These are phyloP conservation scores for Rutpela maculata DNA, from an alignment of 2,888 invertebrate species.

Conservation along the genomic window DNA sequence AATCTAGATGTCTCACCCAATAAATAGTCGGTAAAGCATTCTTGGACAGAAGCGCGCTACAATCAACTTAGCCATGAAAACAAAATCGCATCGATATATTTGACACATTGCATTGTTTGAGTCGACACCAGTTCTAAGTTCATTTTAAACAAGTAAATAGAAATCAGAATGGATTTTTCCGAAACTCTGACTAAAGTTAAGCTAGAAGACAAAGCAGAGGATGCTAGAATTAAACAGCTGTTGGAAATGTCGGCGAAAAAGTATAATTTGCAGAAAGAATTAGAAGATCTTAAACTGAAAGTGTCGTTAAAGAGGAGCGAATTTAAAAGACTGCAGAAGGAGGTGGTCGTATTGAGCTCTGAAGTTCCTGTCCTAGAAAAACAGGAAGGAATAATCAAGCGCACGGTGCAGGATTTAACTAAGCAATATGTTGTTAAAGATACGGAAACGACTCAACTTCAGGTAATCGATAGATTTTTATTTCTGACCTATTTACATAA, in stretches of 20 bases:
- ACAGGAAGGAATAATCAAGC: conserved; percentile 31
- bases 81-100: background rate
- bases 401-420: conserved; percentile 27
- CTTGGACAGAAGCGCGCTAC: background rate
- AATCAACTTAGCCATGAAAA: conserved; percentile 6
- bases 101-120: conserved; percentile 3
- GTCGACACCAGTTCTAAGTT: background rate
- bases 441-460: conserved; percentile 28
- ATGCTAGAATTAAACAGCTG: conserved; percentile 20
- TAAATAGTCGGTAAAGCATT: background rate
- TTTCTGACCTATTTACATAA: too few relatives aligned
- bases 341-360: conserved; percentile 13
- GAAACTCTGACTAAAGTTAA: conserved; percentile 39
- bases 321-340: conserved; percentile 37
- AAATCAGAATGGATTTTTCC: conserved; percentile 45
- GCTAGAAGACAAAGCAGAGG: conserved; percentile 21
- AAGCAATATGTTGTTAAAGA: conserved; percentile 36
- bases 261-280: conserved; percentile 44
- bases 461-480: conserved; percentile 39
- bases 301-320: conserved; percentile 31
- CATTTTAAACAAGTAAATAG: background rate
- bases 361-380: conserved; percentile 26
- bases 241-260: conserved; percentile 41
- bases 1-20: too few relatives aligned
- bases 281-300: conserved; percentile 31